Base-by-base conservation (phyloP, 1,140 invertebrate genomes). In the Drosophila ogumai region DNA sequence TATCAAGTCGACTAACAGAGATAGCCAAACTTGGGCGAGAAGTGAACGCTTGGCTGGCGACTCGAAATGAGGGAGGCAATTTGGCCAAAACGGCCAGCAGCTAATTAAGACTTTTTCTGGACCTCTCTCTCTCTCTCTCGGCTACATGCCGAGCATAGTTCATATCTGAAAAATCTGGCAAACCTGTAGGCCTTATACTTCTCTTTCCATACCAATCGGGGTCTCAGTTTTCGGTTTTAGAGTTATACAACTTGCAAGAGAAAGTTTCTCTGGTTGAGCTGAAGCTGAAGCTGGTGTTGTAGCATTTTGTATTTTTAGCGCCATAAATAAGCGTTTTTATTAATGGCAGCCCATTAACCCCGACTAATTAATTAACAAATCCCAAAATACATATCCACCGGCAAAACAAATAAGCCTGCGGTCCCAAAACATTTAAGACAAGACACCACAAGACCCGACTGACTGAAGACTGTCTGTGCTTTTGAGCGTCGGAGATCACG, bases 261-360 rank as follows among this genome's bases (percentile, higher is more conserved):
- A 88, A 88, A 88, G 84, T 87, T 87, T 85, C 50, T 52, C n/a
- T 17, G n/a, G n/a, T n/a, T n/a, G n/a, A n/a, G 46, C 17, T 22
- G 50, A 6, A 40, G 13, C 46, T 47, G 13, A 10, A 10, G 49
- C 12, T 36, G 52, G 19, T 55, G 19, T 55, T 41, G 44, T 60
- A 55, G 73, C 61, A 67, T 73, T 61, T 73, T 46, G 63, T 76
- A 76, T 75, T 86, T 87, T 84, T 88, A 84, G 85, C 84, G 82
- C 80, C 84, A 88, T 88, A 84, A 90, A 88, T 90, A 88, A 88
- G 50, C 85, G 65, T 90, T 88, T 86, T 84, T 88, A 88, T 88
- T 90, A 90, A 88, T 88, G 72, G 85, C 85, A 71, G 77, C 84
- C 79, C 84, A 88, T 88, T 88, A 88, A 84, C 84, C 84, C 71